phyloP scores from a whole-genome alignment of 1,140 invertebrate species.

The Protaetia brevitarsis region DNA sequence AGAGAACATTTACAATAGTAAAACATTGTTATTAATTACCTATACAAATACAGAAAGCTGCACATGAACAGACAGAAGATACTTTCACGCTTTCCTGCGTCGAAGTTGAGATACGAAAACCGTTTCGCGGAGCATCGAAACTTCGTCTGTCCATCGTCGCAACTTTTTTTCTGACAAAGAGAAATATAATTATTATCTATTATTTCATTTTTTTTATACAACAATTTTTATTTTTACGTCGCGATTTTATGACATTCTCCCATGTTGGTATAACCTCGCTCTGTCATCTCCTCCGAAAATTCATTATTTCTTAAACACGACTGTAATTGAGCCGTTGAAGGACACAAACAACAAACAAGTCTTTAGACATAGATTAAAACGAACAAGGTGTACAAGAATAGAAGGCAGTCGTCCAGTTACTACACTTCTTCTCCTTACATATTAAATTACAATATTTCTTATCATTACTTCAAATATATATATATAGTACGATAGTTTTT shows the following conservation, averaged over 20 bases:
- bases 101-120: neutral
- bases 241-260: neutral
- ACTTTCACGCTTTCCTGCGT: neutral
- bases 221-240: neutral
- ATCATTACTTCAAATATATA: constrained; percentile 12
- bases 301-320: constrained; percentile 2
- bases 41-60: constrained; percentile 15
- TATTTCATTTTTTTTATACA: constrained; percentile 9
- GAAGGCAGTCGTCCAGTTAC: constrained; percentile 6
- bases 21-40: constrained; percentile 3
- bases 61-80: neutral
- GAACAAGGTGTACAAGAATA: constrained; percentile 17
- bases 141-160: neutral
- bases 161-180: neutral
- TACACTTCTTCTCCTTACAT: neutral
- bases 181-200: constrained; percentile 8
- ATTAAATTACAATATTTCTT: neutral
- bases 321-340: constrained; percentile 18
- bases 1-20: constrained; percentile 3
- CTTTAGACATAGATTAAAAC: constrained; percentile 13
- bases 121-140: neutral
- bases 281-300: neutral
- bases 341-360: constrained; percentile 21
- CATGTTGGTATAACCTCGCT: neutral
- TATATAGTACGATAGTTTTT: constrained; percentile 20